These are phyloP conservation scores for Rhopalosiphum padi DNA, from an alignment of 1,140 invertebrate genomes.

Conservation along the genomic window DNA sequence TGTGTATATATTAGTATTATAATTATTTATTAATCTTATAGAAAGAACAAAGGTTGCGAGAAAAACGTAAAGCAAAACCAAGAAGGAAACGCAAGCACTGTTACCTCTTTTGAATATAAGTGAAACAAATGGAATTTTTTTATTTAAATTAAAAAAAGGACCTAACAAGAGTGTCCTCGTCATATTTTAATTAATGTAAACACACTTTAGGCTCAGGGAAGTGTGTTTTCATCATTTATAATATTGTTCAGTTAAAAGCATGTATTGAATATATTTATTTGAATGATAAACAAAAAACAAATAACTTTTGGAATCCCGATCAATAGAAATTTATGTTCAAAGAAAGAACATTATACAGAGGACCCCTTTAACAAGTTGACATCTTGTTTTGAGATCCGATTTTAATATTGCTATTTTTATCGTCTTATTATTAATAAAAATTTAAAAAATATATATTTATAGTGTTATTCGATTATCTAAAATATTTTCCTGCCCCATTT, in stretches of 20 bases:
- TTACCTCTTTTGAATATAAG: conserved; percentile 56
- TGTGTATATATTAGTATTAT: not conserved
- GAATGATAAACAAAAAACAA: conserved; percentile 34
- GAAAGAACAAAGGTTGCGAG: conserved; percentile 59
- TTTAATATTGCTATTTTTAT: conserved; percentile 56
- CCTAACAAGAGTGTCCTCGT: conserved; percentile 29
- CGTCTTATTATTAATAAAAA: conserved; percentile 47
- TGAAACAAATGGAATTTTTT: conserved; percentile 53
- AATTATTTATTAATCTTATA: conserved; percentile 44
- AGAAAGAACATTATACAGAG: conserved; percentile 45
- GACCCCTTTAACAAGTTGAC: conserved; percentile 46
- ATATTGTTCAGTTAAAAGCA: conserved; percentile 52
- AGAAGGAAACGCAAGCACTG: conserved; percentile 57
- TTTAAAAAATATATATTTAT: conserved; percentile 49
- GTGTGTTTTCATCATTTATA: conserved; percentile 56
- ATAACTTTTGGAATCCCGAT: conserved; percentile 51
- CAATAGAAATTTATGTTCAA: conserved; percentile 48
- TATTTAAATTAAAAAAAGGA: conserved; percentile 50
- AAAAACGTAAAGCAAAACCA: conserved; percentile 59
- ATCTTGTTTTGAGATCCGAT: conserved; percentile 51
- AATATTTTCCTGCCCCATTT: conserved; percentile 51
- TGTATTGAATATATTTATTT: conserved; percentile 55
- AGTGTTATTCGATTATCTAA: conserved; percentile 54
- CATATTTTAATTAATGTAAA: conserved; percentile 51
- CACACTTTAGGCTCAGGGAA: conserved; percentile 38